A percentile compares a stretch with the other conserved stretches of the same genome.
Evolutionary conservation across 92 coral and sea anemone species (phyloP).

Genomic region (Muricea muricata): DNA sequence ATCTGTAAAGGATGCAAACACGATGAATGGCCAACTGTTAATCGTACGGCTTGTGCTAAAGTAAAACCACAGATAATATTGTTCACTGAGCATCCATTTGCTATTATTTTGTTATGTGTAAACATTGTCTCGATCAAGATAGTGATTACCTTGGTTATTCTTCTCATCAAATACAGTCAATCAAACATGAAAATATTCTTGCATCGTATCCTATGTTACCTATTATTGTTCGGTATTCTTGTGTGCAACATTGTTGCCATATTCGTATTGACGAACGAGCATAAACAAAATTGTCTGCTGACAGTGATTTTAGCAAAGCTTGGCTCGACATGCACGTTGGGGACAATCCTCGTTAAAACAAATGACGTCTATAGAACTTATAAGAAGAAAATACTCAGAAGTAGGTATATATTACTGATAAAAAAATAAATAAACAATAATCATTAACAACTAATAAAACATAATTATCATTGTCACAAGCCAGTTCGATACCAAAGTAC

Average conservation of each 20-base stretch:
- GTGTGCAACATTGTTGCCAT: slow-evolving; percentile 77
- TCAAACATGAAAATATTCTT: slow-evolving; percentile 86
- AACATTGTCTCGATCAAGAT: slow-evolving; percentile 61
- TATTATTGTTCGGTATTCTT: slow-evolving; percentile 80
- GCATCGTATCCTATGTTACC: slow-evolving; percentile 70
- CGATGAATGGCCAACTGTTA: slow-evolving; percentile 77
- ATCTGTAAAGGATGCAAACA: slow-evolving; percentile 70
- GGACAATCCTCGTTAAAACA: slow-evolving; percentile 82
- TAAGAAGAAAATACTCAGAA: slow-evolving; percentile 14
- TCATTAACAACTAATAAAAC: too few relatives aligned
- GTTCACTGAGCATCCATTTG: slow-evolving; percentile 71
- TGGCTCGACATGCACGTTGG: slow-evolving; percentile 79
- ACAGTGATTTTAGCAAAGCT: slow-evolving; percentile 75
- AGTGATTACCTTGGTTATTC: slow-evolving; percentile 62
- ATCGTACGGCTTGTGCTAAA: slow-evolving; percentile 77
- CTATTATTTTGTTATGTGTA: slow-evolving; percentile 69
- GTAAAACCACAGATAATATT: slow-evolving; percentile 70
- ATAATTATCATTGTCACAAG: too few relatives aligned
- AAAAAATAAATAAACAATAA: background rate
- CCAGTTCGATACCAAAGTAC: too few relatives aligned
- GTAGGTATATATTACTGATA: background rate
- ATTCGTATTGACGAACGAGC: slow-evolving; percentile 70
- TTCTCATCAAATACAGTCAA: slow-evolving; percentile 69
- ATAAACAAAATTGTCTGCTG: slow-evolving; percentile 69
- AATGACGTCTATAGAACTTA: slow-evolving; percentile 48